Conservation (phyloP, 2,888 invertebrate species). For the Cerceris rybyensis region DNA sequence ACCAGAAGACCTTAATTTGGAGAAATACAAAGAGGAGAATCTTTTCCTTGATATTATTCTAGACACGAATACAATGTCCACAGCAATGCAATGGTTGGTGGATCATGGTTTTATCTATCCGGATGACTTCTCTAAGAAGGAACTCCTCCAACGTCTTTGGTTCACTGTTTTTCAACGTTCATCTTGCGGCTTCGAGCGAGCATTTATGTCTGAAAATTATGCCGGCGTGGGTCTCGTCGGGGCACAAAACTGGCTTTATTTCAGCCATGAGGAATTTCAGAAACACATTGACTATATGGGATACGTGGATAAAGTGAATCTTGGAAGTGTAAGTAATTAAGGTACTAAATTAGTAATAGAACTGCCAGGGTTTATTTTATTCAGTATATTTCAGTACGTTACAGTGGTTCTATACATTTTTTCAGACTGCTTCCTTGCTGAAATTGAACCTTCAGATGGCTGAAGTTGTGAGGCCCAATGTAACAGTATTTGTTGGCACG, state of each 20-base stretch:
- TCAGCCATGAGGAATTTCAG: conserved; percentile 88
- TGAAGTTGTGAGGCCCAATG: conserved; percentile 78
- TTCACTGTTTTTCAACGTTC: conserved; percentile 90
- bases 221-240: conserved; percentile 88
- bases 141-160: conserved; percentile 89
- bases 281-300: conserved; percentile 90
- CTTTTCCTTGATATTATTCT: conserved; percentile 71
- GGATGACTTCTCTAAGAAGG: conserved; percentile 84
- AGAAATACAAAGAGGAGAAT: conserved; percentile 68
- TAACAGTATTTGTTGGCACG: conserved; percentile 82
- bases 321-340: conserved; percentile 86
- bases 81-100: conserved; percentile 72
- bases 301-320: conserved; percentile 86
- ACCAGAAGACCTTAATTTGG: conserved; percentile 66
- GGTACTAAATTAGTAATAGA: neutral
- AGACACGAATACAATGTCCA: conserved; percentile 73
- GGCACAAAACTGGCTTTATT: conserved; percentile 95
- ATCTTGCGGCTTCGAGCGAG: conserved; percentile 96
- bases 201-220: conserved; percentile 93
- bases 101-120: conserved; percentile 69
- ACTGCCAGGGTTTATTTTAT: neutral
- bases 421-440: conserved; percentile 79
- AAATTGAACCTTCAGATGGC: conserved; percentile 81
- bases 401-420: conserved; percentile 30
- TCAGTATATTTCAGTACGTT: neutral